Base-by-base conservation (phyloP, 1,140 invertebrate species). In the Drosophila pandora region DNA sequence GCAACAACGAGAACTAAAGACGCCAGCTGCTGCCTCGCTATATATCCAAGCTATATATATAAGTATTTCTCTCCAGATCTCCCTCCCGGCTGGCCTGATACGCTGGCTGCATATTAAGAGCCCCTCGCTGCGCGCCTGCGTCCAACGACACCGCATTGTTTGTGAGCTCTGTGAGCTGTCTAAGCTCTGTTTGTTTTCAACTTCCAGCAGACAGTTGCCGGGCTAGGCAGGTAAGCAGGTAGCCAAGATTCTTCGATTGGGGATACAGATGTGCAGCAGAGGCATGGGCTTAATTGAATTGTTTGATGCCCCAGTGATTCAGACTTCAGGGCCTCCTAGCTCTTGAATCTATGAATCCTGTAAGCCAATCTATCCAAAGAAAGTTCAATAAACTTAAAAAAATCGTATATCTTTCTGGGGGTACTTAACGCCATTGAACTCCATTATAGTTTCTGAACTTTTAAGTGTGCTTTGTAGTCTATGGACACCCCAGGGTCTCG, bases 101-200 rank as follows among this genome's bases (percentile, higher is more conserved):
- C 82, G 82, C 60, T 85, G 47, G 48, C 69, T 85, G 81, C 81
- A 85, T 85, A 87, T 71, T 87, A 85, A 84, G 68, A 49, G 45
- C 52, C 55, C 48, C 75, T 30, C 25, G 55, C 52, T 64, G 73
- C 59, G 77, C 78, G 32, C 54, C 54, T 75, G 60, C 72, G 60
- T 75, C 53, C 72, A 67, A 48, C 54, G 54, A 58, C 70, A 58
- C 70, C 72, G 54, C 65, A 71, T 75, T 75, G 50, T 41, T 17
- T 17, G 17, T 17, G 17, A 17, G 17, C 17, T 17, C 17, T 67
- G 30, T 41, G 64, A 61, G 57, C 48, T 75, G 70, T 73, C 71
- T 74, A 74, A 74, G 71, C 71, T 85, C 78, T 79, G 80, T 83
- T 83, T 82, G 58, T 78, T 77, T 58, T 57, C 65, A 76, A 41